phyloP scores from a whole-genome alignment of 2,797 vertebrate genomes.

The Lepilemur ruficaudatus region DNA sequence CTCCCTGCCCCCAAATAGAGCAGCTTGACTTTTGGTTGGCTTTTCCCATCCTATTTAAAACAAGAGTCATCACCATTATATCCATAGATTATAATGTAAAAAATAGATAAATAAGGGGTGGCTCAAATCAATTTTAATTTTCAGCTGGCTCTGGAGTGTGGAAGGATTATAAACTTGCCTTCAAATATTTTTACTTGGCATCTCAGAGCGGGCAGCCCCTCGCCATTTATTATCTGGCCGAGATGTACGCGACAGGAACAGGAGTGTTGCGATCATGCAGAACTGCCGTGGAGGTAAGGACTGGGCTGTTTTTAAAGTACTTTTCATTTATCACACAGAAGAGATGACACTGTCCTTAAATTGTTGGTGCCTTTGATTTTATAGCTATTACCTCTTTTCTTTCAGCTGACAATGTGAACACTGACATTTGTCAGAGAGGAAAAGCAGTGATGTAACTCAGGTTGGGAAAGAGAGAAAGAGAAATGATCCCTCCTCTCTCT shows the following conservation, averaged over 20 bases:
- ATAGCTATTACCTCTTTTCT: background rate
- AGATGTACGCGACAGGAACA: constrained; percentile 80
- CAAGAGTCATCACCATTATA: background rate
- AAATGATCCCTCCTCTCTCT: background rate
- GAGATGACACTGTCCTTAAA: background rate
- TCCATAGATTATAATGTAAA: background rate
- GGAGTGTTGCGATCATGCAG: constrained; percentile 79
- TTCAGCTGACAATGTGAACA: background rate
- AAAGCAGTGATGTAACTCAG: background rate
- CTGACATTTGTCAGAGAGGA: background rate
- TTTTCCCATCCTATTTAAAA: background rate
- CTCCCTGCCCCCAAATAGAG: background rate
- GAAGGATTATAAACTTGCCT: constrained; percentile 82
- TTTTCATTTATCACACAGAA: background rate
- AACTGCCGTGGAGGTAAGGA: constrained; percentile 80
- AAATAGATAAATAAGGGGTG: background rate
- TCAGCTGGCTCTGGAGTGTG: constrained; percentile 80
- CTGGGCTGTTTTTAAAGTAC: background rate
- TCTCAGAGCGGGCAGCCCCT: constrained; percentile 81
- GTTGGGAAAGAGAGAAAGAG: background rate
- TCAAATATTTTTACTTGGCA: constrained; percentile 82
- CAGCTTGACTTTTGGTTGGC: background rate
- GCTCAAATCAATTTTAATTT: constrained; percentile 68
- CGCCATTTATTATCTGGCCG: constrained; percentile 79
- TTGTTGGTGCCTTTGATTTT: constrained; percentile 18